Evolutionary conservation across 2,113 vertebrate genomes (phyloP).

Genomic region (Protobothrops mucrosquamatus): DNA sequence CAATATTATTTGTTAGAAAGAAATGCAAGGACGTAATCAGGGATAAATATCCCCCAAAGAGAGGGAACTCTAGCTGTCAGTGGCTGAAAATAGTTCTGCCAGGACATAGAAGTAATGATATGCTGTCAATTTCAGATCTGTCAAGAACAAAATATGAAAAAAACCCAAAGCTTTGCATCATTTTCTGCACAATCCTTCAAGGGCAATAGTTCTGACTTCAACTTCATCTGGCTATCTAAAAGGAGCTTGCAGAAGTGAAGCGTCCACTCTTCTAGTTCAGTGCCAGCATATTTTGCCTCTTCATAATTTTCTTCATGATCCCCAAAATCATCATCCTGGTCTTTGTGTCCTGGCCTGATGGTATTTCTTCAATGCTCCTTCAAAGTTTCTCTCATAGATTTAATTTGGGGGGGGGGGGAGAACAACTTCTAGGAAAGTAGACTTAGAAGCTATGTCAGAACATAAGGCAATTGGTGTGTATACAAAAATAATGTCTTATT

Average conservation of each 20-base stretch:
- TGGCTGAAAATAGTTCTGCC: background rate
- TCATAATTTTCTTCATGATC: background rate
- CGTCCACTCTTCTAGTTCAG: background rate
- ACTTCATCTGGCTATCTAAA: background rate
- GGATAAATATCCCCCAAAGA: background rate
- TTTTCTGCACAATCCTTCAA: background rate
- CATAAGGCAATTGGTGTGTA: background rate
- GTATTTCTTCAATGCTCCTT: background rate
- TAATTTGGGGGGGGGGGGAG: background rate
- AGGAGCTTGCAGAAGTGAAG: background rate
- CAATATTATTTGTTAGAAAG: background rate
- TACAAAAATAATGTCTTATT: background rate
- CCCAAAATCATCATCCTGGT: background rate
- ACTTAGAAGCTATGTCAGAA: background rate
- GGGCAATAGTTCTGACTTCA: background rate
- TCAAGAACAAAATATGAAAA: background rate
- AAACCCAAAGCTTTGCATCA: background rate
- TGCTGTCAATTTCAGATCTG: background rate
- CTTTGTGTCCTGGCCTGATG: background rate
- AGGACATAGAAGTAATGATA: background rate
- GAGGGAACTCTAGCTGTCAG: background rate
- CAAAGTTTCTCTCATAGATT: background rate
- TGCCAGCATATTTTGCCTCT: background rate
- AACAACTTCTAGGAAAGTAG: background rate
- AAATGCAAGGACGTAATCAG: background rate